Evolutionary conservation across 2,888 invertebrate species (phyloP), one percentile per base, ranked within the genome.

Genomic region (Latheticus oryzae): DNA sequence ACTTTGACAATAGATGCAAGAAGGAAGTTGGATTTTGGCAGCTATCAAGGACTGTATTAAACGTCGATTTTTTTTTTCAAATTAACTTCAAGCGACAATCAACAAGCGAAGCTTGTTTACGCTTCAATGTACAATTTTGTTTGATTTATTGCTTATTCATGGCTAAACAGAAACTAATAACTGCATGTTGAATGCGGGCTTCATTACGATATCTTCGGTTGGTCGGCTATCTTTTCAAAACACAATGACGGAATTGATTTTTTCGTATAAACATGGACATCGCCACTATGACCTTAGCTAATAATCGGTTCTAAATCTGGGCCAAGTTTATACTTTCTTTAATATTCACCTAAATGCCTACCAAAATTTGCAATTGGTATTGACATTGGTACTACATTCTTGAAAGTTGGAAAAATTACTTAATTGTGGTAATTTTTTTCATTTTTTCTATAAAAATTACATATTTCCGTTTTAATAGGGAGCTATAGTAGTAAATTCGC

Each of bases 271-370:
- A 26, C 30, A 17, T 37, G 8, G 13, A 32, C 37, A 17, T 38
- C 16, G 15, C 40, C 26, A 26, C 26, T 42, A 26, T 19, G 42
- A 52, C 51, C 51, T 52, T 26, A 13, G 30, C 8, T 13, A 33
- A n/a, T n/a, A n/a, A 42, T 38, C 30, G 21, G 15, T 9, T 7
- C 5, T 11, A 16, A 32, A 53, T 45, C 32, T 47, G 53, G 64
- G 67, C 64, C 65, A 65, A 65, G 65, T 65, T 62, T 64, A 63
- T 17, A 50, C 61, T 58, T 63, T 61, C 62, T 61, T 61, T 57
- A 51, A 52, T 61, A 58, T 62, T 61, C 52, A 63, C 50, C 51
- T 37, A 45, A 35, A 54, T 54, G 32, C 26, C 13, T 48, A 38
- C 52, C 43, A 53, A 58, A 47, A 47, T 58, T 52, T 52, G 51